Evolutionary conservation across 2,888 invertebrate genomes (phyloP).

Genomic region (Neria commutata): DNA sequence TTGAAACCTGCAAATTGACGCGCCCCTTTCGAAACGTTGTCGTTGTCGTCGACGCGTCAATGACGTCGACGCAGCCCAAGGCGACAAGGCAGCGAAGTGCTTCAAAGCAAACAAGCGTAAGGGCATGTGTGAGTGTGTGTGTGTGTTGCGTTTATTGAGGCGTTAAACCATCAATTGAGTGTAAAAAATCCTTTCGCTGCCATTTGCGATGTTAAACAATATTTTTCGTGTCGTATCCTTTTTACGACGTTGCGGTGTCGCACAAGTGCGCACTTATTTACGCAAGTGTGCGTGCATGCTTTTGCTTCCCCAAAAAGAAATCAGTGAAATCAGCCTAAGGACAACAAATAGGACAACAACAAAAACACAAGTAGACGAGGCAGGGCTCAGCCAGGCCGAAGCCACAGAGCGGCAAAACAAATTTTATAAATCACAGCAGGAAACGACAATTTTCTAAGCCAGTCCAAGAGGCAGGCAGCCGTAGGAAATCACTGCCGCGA

Average conservation of each 20-base stretch:
- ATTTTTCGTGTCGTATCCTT: slow-evolving; percentile 1
- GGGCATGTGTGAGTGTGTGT: background rate
- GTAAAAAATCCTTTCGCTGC: slow-evolving; percentile 40
- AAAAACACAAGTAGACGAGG: background rate
- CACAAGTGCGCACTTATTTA: slow-evolving; percentile 22
- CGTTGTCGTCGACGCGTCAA: background rate
- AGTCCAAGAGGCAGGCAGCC: background rate
- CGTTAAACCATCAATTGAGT: slow-evolving; percentile 58
- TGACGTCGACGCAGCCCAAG: background rate
- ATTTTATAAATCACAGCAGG: slow-evolving; percentile 54
- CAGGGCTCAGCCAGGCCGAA: slow-evolving; percentile 34
- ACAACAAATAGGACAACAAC: slow-evolving; percentile 1
- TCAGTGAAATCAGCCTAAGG: slow-evolving; percentile 10
- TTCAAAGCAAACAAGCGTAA: background rate
- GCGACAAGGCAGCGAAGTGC: background rate
- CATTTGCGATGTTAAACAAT: slow-evolving; percentile 10
- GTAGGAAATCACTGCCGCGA: background rate
- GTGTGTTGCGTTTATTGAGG: slow-evolving; percentile 44
- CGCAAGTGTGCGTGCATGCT: too few species aligned
- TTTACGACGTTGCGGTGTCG: slow-evolving; percentile 1
- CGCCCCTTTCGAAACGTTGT: too few species aligned
- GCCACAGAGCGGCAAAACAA: slow-evolving; percentile 33
- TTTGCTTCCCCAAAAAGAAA: slow-evolving; percentile 6
- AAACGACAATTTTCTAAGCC: slow-evolving; percentile 33
- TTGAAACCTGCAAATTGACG: slow-evolving; percentile 41